Percentiles rank a stretch among this genome's conserved stretches.
Conservation (phyloP, 2,113 vertebrate species). For the Probosciger aterrimus region DNA sequence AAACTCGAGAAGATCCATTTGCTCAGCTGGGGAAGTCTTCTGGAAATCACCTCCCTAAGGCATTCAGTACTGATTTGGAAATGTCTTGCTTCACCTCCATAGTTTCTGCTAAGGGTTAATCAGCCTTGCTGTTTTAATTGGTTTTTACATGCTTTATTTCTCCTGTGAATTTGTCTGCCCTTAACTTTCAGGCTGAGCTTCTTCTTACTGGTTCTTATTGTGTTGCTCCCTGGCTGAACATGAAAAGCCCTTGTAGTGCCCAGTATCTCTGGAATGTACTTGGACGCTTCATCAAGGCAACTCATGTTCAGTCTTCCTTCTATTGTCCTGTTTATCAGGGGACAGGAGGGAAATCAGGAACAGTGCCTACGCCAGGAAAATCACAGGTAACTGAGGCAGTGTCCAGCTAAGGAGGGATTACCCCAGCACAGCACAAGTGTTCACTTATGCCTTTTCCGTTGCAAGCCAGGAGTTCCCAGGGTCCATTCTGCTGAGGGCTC, state of each 20-base stretch:
- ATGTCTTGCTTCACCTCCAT: background rate
- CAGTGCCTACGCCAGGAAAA: background rate
- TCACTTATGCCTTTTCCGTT: background rate
- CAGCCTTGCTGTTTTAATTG: background rate
- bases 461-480: background rate
- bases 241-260: background rate
- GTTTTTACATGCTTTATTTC: background rate
- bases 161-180: background rate
- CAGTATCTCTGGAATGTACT: background rate
- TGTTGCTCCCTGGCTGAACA: background rate
- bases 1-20: background rate
- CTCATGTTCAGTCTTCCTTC: background rate
- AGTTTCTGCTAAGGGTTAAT: background rate
- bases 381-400: background rate
- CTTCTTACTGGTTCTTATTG: slow-evolving; percentile 12
- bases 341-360: background rate
- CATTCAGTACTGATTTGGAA: background rate
- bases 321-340: background rate
- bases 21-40: background rate
- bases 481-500: background rate
- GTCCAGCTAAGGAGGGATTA: background rate
- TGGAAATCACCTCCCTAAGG: background rate
- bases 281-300: background rate
- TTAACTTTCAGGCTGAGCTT: slow-evolving; percentile 24
- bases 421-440: background rate